These are phyloP conservation scores for Xylota segnis DNA, from an alignment of 2,888 invertebrate species.

Conservation along the genomic window DNA sequence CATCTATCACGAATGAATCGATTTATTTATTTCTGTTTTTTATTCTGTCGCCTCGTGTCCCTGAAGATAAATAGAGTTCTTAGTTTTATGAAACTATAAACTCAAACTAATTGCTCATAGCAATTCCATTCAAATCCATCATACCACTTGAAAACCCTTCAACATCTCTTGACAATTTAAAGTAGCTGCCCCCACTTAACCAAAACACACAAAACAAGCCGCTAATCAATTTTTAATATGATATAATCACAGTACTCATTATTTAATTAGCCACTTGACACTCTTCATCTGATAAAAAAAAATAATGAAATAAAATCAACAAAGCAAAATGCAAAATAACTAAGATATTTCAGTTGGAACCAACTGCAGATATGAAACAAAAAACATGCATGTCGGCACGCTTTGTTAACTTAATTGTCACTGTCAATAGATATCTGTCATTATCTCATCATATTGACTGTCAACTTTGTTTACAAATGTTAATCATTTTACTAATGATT, in stretches of 20 bases:
- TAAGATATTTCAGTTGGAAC: not conserved
- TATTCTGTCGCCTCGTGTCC: not conserved
- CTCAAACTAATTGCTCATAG: not conserved
- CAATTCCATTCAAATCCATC: not conserved
- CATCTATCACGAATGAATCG: not conserved
- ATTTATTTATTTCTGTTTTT: too few species aligned
- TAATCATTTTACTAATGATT: constrained; percentile 27
- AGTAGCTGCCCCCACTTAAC: not conserved
- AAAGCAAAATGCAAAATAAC: constrained; percentile 1
- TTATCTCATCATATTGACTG: constrained; percentile 17
- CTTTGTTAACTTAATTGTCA: constrained; percentile 29
- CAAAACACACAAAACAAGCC: not conserved
- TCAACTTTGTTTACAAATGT: constrained; percentile 19
- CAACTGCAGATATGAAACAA: not conserved
- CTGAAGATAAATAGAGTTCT: not conserved
- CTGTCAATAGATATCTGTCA: constrained; percentile 28
- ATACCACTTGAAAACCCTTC: not conserved
- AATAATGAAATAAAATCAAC: not conserved
- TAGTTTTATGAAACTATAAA: not conserved
- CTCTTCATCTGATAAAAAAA: constrained; percentile 7
- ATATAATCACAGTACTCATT: constrained; percentile 10
- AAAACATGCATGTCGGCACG: constrained; percentile 7
- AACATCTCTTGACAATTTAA: not conserved
- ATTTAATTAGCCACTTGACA: constrained; percentile 21
- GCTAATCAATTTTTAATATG: not conserved